These are phyloP conservation scores for Phasia obesa DNA, from an alignment of 2,888 invertebrate species.

Conservation along the genomic window DNA sequence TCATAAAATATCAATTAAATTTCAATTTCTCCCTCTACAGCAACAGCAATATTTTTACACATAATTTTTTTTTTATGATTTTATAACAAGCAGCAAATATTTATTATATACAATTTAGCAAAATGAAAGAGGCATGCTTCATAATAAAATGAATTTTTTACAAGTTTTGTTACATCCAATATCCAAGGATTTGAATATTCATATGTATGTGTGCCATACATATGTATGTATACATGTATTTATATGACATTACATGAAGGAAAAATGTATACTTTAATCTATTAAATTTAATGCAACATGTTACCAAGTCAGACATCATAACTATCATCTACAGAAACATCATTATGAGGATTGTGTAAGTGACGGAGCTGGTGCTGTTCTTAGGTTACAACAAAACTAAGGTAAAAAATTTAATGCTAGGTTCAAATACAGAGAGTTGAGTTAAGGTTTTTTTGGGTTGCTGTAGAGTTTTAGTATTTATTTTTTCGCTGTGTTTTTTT, in stretches of 20 bases:
- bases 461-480: slow-evolving; percentile 24
- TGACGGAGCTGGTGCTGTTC: slow-evolving; percentile 4
- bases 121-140: slow-evolving; percentile 4
- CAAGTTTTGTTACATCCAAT: slow-evolving; percentile 11
- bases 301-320: slow-evolving; percentile 57
- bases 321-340: slow-evolving; percentile 23
- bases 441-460: background rate
- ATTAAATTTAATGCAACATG: slow-evolving; percentile 68
- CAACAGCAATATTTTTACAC: slow-evolving; percentile 25
- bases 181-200: slow-evolving; percentile 30
- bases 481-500: slow-evolving; percentile 10
- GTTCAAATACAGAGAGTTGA: background rate
- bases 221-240: background rate
- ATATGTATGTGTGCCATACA: background rate
- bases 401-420: background rate
- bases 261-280: slow-evolving; percentile 24
- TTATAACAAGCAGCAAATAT: slow-evolving; percentile 15
- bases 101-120: background rate
- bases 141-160: slow-evolving; percentile 24
- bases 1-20: slow-evolving; percentile 65
- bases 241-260: background rate
- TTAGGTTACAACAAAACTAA: background rate
- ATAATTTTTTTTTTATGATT: slow-evolving; percentile 1
- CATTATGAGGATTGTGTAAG: slow-evolving; percentile 16
- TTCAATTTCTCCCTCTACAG: slow-evolving; percentile 54